A percentile compares a stretch with the other conserved stretches of the same genome.
phyloP scores from a whole-genome alignment of 1,140 invertebrate genomes.

The Subanguina moxae region DNA sequence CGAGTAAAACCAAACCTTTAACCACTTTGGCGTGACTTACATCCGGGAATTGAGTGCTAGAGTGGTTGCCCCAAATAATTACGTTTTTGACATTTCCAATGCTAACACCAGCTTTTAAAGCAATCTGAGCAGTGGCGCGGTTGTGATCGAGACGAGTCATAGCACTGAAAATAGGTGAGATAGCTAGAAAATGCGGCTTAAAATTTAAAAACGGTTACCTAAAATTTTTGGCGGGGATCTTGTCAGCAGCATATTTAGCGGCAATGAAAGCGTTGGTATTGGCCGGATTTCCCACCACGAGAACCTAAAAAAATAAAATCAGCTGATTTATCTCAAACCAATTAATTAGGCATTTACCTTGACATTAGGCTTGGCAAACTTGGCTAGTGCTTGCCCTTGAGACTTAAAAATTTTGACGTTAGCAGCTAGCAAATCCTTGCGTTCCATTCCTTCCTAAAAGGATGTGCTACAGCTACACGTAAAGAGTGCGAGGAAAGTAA shows the following conservation, averaged over 20 bases:
- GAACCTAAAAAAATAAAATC: conserved; percentile 60
- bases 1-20: conserved; percentile 37
- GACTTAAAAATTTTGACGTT: conserved; percentile 98
- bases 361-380: conserved; percentile 85
- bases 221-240: conserved; percentile 92
- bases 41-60: conserved; percentile 96
- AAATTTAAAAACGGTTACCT: conserved; percentile 55
- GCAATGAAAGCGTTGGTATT: conserved; percentile 93
- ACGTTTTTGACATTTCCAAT: conserved; percentile 79
- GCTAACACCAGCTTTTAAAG: conserved; percentile 63
- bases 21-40: conserved; percentile 71
- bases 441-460: conserved; percentile 86
- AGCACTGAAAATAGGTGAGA: conserved; percentile 65
- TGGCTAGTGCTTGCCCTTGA: conserved; percentile 82
- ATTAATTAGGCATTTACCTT: conserved; percentile 68
- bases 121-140: conserved; percentile 77
- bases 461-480: too few species aligned
- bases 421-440: conserved; percentile 88
- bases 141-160: conserved; percentile 98
- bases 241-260: conserved; percentile 90
- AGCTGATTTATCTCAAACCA: neutral
- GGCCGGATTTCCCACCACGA: conserved; percentile 98
- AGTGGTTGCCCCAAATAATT: conserved; percentile 99
- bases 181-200: neutral
- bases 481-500: too few species aligned